phyloP scores from a whole-genome alignment of 2,797 vertebrate genomes.

The Cyprinella venusta region DNA sequence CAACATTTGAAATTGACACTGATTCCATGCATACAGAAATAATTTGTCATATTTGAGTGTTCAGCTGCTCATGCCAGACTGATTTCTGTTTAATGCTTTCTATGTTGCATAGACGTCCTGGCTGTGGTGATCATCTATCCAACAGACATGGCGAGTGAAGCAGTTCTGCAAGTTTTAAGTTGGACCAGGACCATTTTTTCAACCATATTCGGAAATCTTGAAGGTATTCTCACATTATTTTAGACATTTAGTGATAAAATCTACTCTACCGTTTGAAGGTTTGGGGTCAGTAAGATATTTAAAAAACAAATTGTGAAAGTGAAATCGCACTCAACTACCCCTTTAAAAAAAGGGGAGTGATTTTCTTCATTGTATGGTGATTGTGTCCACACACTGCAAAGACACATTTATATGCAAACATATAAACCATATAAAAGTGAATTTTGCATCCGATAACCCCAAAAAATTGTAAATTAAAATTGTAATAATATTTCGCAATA shows the following conservation, averaged over 20 bases:
- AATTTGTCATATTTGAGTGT: not conserved
- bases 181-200: conserved; percentile 3
- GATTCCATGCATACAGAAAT: not conserved
- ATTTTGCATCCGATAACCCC: no score
- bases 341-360: no score
- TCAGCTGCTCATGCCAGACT: not conserved
- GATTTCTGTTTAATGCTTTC: conserved; percentile 3
- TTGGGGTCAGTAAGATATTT: not conserved
- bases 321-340: no score
- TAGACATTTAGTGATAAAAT: not conserved
- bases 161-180: conserved; percentile 35
- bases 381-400: no score
- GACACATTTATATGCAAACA: no score
- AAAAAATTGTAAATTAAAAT: not conserved
- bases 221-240: conserved; percentile 43
- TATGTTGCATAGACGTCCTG: conserved; percentile 42
- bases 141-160: conserved; percentile 30
- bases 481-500: not conserved
- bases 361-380: no score
- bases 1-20: not conserved
- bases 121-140: conserved; percentile 35
- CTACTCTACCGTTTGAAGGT: not conserved
- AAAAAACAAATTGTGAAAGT: no score
- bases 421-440: no score
- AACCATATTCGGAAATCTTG: conserved; percentile 12